Percentiles rank a stretch among this genome's conserved stretches.
These are phyloP conservation scores for Clarias fuscus DNA, from an alignment of 2,797 vertebrate genomes.

Conservation along the genomic window DNA sequence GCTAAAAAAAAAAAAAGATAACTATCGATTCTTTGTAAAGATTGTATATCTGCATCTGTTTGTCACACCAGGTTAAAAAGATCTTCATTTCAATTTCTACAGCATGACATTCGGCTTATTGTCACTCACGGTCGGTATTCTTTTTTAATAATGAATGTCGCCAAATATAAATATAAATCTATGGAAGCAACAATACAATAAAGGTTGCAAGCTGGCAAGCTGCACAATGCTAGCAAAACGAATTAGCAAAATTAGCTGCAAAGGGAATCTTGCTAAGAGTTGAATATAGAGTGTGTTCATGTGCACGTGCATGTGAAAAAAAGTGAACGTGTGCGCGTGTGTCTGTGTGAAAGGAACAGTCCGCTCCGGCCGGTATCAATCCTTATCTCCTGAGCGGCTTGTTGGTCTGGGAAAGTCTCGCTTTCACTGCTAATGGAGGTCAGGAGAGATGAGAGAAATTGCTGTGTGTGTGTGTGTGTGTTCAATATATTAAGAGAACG, in stretches of 20 bases:
- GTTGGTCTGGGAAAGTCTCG: slow-evolving; percentile 74
- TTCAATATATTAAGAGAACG: not conserved
- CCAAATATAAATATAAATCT: not conserved
- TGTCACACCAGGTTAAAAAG: not conserved
- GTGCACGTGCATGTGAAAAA: slow-evolving; percentile 15
- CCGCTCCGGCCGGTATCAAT: slow-evolving; percentile 64
- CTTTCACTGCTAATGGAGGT: slow-evolving; percentile 72
- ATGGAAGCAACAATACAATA: not conserved
- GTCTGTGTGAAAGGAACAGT: slow-evolving; percentile 44
- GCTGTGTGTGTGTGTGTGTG: slow-evolving; percentile 56
- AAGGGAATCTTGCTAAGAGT: not conserved
- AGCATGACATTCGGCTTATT: not conserved
- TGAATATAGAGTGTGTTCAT: not conserved
- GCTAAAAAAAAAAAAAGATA: not conserved
- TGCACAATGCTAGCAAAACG: not conserved
- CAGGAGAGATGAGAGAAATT: slow-evolving; percentile 32
- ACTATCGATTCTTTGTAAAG: not conserved
- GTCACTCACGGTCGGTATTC: not conserved
- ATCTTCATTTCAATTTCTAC: not conserved
- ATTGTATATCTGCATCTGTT: not conserved
- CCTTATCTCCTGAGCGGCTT: slow-evolving; percentile 64
- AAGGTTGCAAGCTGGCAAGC: not conserved
- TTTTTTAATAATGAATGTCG: not conserved
- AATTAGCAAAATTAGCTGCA: not conserved
- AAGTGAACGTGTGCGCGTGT: slow-evolving; percentile 20